Conservation (phyloP, 2,797 vertebrate genomes). For the Sebastes hubbsi region DNA sequence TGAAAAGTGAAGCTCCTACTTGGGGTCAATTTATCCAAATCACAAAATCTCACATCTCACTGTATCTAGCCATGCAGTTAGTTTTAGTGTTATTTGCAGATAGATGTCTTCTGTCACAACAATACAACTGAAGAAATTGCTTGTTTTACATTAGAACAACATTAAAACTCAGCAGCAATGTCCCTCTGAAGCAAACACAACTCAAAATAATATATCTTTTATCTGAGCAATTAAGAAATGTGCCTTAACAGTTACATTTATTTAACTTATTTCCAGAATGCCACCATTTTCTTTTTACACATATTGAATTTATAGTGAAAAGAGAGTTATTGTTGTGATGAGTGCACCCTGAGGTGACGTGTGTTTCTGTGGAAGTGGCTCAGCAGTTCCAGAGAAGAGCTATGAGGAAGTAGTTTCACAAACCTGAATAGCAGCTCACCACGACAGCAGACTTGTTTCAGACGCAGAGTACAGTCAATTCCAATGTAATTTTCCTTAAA, state of each 20-base stretch:
- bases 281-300: neutral
- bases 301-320: neutral
- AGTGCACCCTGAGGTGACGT: accelerated
- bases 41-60: neutral
- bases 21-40: neutral
- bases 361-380: constrained; percentile 29
- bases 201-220: neutral
- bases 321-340: accelerated
- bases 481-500: neutral
- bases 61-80: too few relatives aligned
- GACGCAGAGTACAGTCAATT: neutral
- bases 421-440: neutral
- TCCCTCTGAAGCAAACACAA: neutral
- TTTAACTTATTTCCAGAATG: neutral
- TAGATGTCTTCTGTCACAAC: too few relatives aligned
- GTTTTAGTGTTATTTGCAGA: too few relatives aligned
- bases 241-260: neutral
- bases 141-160: neutral
- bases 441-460: neutral
- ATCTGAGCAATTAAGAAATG: neutral
- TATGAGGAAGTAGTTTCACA: constrained; percentile 54
- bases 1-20: neutral
- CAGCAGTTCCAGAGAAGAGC: constrained; percentile 47
- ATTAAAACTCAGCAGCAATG: neutral
- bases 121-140: neutral